phyloP scores from a whole-genome alignment of 2,797 vertebrate species.

The Circus cinereus region DNA sequence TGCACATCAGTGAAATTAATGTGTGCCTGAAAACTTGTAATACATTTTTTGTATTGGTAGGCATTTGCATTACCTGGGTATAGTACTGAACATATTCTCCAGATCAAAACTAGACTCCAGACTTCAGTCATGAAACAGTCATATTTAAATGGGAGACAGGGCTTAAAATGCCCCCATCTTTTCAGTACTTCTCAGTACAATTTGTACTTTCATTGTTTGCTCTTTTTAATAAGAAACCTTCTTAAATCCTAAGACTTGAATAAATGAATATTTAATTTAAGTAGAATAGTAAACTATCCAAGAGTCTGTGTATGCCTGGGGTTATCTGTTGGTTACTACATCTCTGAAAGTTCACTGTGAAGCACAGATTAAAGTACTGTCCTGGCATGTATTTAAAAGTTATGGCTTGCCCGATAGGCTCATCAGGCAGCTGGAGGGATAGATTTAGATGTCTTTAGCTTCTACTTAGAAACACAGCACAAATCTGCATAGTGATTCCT shows the following conservation, averaged over 20 bases:
- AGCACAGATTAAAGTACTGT: not conserved
- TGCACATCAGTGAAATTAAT: not conserved
- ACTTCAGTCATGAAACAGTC: not conserved
- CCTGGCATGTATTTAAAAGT: not conserved
- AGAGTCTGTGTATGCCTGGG: not conserved
- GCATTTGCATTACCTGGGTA: not conserved
- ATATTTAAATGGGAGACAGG: not conserved
- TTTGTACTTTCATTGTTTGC: not conserved
- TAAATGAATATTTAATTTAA: slow-evolving; percentile 19
- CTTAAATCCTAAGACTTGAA: not conserved
- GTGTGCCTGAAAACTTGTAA: not conserved
- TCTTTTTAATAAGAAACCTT: slow-evolving; percentile 7
- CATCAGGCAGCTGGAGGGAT: not conserved
- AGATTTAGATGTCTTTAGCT: not conserved
- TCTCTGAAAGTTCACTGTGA: not conserved
- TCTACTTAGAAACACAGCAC: not conserved
- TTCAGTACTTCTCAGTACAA: not conserved
- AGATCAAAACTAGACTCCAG: not conserved
- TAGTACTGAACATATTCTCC: not conserved
- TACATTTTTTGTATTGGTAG: not conserved
- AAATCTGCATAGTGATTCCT: not conserved
- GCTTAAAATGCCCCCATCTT: not conserved
- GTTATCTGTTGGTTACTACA: not conserved
- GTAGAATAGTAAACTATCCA: not conserved
- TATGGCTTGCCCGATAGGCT: not conserved